phyloP scores from a whole-genome alignment of 2,797 vertebrate genomes.

The Myotis planiceps region DNA sequence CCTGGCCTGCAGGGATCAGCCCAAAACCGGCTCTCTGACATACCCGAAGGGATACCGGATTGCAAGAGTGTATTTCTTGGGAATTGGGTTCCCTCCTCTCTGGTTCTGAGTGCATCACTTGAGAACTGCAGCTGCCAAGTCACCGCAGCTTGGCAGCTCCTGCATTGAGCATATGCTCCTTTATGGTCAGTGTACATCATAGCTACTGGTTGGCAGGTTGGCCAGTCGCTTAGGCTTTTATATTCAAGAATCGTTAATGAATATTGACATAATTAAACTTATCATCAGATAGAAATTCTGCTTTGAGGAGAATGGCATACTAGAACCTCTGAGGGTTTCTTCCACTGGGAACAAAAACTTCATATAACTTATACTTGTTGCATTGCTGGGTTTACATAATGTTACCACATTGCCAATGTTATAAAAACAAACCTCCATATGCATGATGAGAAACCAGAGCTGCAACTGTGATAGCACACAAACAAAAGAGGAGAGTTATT shows the following conservation, averaged over 20 bases:
- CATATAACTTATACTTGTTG: not conserved
- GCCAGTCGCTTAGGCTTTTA: too few relatives aligned
- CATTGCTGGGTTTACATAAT: not conserved
- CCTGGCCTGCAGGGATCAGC: too few relatives aligned
- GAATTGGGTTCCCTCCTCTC: too few relatives aligned
- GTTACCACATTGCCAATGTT: not conserved
- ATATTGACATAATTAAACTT: not conserved
- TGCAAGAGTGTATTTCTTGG: too few relatives aligned
- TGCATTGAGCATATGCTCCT: too few relatives aligned
- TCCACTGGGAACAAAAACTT: not conserved
- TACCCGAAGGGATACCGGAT: too few relatives aligned
- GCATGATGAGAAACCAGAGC: not conserved
- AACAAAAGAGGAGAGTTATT: not conserved
- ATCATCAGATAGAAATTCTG: not conserved
- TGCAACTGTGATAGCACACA: not conserved
- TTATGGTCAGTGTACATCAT: too few relatives aligned
- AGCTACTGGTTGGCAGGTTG: too few relatives aligned
- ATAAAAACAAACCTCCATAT: not conserved
- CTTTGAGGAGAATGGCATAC: not conserved
- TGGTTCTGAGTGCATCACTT: too few relatives aligned
- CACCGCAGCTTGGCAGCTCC: too few relatives aligned
- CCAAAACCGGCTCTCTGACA: too few relatives aligned
- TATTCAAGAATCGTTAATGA: not conserved
- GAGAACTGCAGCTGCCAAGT: too few relatives aligned
- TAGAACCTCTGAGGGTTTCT: not conserved